Conservation (phyloP, 2,113 vertebrate genomes). For the Silurus meridionalis region DNA sequence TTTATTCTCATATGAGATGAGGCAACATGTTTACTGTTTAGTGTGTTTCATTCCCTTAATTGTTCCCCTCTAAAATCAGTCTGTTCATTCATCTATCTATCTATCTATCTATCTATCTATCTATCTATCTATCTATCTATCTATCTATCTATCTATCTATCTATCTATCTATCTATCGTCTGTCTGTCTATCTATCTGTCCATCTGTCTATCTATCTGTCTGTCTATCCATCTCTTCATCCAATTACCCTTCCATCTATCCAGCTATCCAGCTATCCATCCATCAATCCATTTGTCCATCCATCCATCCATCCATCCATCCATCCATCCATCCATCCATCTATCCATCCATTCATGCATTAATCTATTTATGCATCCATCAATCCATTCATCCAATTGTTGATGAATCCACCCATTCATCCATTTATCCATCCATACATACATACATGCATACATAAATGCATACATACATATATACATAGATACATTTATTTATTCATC, state of each 20-base stretch:
- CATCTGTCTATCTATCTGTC: not conserved
- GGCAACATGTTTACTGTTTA: not conserved
- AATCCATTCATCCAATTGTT: too few relatives aligned
- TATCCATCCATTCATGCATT: too few relatives aligned
- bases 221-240: too few relatives aligned
- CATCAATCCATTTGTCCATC: too few relatives aligned
- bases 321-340: too few relatives aligned
- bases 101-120: not conserved
- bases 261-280: not conserved
- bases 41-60: not conserved
- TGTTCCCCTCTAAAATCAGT: not conserved
- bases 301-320: too few relatives aligned
- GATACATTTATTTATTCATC: too few relatives aligned
- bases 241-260: not conserved
- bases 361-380: too few relatives aligned
- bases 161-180: not conserved
- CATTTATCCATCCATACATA: too few relatives aligned
- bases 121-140: not conserved
- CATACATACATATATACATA: too few relatives aligned
- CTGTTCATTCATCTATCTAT: not conserved
- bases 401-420: too few relatives aligned
- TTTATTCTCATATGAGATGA: not conserved
- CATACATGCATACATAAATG: too few relatives aligned
- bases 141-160: not conserved
- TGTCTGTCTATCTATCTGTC: not conserved